Percentiles rank a stretch among this genome's conserved stretches.
phyloP scores from a whole-genome alignment of 2,113 vertebrate species.

The Alethe diademata region DNA sequence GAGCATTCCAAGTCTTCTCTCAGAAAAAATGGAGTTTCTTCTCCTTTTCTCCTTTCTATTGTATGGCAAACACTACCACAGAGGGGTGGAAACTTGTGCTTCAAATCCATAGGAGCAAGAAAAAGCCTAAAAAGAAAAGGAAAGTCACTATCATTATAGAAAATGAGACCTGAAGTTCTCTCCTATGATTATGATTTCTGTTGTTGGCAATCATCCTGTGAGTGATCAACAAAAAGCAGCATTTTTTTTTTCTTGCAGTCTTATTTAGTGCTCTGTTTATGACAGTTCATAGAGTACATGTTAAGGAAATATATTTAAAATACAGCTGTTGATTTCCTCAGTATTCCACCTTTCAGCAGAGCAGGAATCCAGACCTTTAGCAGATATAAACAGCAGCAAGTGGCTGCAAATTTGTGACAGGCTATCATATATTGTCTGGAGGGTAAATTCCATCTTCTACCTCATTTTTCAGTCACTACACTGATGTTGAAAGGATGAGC shows the following conservation, averaged over 20 bases:
- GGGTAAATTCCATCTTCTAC: background rate
- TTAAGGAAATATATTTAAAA: background rate
- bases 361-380: background rate
- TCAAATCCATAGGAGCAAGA: background rate
- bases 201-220: background rate
- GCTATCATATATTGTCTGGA: background rate
- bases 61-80: background rate
- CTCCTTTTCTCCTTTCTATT: background rate
- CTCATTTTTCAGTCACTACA: background rate
- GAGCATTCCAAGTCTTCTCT: background rate
- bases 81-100: background rate
- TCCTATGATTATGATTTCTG: slow-evolving; percentile 7
- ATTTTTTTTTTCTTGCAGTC: background rate
- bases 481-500: background rate
- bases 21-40: background rate
- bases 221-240: background rate
- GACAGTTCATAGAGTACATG: background rate
- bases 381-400: background rate
- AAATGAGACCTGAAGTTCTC: background rate
- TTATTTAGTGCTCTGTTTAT: background rate
- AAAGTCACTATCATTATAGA: background rate
- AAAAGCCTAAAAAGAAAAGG: background rate
- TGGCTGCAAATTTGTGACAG: background rate
- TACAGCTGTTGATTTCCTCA: background rate
- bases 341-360: background rate